Base-by-base conservation (phyloP, 2,113 vertebrate genomes). In the Notothenia rossii region DNA sequence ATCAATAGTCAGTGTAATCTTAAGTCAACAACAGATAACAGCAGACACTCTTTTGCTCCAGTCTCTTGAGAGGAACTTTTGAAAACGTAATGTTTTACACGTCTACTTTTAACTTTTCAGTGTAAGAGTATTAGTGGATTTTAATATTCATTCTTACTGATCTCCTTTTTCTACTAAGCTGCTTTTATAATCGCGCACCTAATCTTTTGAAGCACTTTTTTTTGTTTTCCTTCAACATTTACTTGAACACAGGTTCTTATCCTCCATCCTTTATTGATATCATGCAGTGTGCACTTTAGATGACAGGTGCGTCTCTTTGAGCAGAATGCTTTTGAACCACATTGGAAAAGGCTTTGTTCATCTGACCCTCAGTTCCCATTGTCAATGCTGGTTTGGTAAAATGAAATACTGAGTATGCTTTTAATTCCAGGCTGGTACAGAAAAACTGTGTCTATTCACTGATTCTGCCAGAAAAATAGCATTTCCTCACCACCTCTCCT, bases 391-490 rank as follows among this genome's bases (percentile, higher is more conserved):
- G 40, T 4, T 43, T 66, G 77, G n/a, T 64, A 72, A 55, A 66
- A 10, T 54, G 15, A 79, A 54, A 68, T 29, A 61, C 29, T 0
- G 62, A 48, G n/a, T 45, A 69, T 50, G 15, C 45, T 60, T 48
- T 54, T 51, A 58, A 20, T 79, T 73, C 64, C 49, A 43, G 50
- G 55, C 54, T 49, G 40, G 40, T 70, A 68, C 25, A 82, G 69
- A 17, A 76, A 69, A 73, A 73, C 51, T 53, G 64, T 51, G 15
- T 75, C 22, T 53, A 29, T 55, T 49, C 49, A 76, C 17, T 25
- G 55, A 60, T 64, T 70, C 33, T 61, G 75, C 15, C 58, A 72
- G 20, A 36, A 62, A 60, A 63, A 79, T 89, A 75, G 87, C 83
- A 64, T 85, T 79, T 83, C 61, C 54, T n/a, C 25, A 46, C 58